A percentile compares a stretch with the other conserved stretches of the same genome.
phyloP scores from a whole-genome alignment of 2,888 invertebrate species.

The Xestia sexstrigata region DNA sequence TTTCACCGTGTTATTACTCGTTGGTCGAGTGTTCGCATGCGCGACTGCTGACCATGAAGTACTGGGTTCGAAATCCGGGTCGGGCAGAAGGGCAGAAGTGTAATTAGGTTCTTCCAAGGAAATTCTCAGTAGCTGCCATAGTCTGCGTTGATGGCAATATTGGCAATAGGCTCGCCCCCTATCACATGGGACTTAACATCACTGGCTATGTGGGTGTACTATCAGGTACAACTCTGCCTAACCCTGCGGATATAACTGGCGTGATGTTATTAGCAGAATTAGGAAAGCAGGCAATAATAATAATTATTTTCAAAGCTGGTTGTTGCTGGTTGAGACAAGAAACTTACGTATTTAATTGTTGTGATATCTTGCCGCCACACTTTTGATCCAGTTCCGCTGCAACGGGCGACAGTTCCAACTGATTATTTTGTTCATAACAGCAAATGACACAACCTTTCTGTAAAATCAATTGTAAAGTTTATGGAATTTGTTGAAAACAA shows the following conservation, averaged over 20 bases:
- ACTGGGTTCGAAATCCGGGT: too few species aligned
- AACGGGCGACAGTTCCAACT: constrained; percentile 86
- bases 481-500: neutral
- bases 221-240: neutral
- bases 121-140: too few species aligned
- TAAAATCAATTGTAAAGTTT: constrained; percentile 27
- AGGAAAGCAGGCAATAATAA: neutral
- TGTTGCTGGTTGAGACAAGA: neutral
- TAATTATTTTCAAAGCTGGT: neutral
- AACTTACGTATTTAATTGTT: constrained; percentile 88
- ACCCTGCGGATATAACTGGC: neutral
- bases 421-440: constrained; percentile 82
- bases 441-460: constrained; percentile 91
- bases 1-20: too few species aligned
- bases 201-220: neutral
- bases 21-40: too few species aligned
- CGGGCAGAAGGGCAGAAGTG: too few species aligned
- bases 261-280: neutral
- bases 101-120: too few species aligned
- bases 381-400: constrained; percentile 89
- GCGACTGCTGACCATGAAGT: too few species aligned
- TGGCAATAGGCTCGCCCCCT: neutral
- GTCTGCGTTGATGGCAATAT: too few species aligned
- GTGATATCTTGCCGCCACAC: constrained; percentile 87
- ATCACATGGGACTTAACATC: neutral